A percentile compares a stretch with the other conserved stretches of the same genome.
phyloP scores from a whole-genome alignment of 2,888 invertebrate species.

The Parthenolecanium corni region DNA sequence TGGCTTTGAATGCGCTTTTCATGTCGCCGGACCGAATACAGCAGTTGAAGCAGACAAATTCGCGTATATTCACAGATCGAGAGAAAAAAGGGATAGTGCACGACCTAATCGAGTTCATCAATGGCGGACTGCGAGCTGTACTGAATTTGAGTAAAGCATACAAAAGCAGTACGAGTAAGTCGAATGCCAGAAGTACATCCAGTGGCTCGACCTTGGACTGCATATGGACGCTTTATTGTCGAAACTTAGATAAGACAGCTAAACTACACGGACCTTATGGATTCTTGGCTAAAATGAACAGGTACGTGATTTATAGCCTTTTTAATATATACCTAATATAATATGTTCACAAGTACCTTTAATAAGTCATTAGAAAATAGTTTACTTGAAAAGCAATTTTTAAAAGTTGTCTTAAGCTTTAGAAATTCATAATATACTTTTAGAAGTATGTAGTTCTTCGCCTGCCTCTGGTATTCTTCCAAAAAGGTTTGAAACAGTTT shows the following conservation, averaged over 20 bases:
- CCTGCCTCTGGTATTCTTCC: no score
- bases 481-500: no score
- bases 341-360: no score
- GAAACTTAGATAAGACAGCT: conserved; percentile 45
- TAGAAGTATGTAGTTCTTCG: no score
- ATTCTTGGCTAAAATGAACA: conserved; percentile 49
- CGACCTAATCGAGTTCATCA: conserved; percentile 44
- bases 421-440: no score
- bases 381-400: no score
- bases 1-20: conserved; percentile 47
- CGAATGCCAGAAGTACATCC: conserved; percentile 34
- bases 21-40: conserved; percentile 44
- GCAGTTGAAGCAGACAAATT: conserved; percentile 38
- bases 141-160: conserved; percentile 48
- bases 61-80: conserved; percentile 32
- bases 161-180: conserved; percentile 40
- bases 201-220: conserved; percentile 45
- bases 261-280: conserved; percentile 46
- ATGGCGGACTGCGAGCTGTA: conserved; percentile 47
- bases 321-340: no score
- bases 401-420: no score
- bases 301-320: conserved; percentile 41
- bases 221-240: conserved; percentile 49
- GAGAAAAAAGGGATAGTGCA: conserved; percentile 41
- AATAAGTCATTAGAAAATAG: no score